Base-by-base conservation (phyloP, 1,140 invertebrate species). In the Hermatobates lingyangjiaoensis region DNA sequence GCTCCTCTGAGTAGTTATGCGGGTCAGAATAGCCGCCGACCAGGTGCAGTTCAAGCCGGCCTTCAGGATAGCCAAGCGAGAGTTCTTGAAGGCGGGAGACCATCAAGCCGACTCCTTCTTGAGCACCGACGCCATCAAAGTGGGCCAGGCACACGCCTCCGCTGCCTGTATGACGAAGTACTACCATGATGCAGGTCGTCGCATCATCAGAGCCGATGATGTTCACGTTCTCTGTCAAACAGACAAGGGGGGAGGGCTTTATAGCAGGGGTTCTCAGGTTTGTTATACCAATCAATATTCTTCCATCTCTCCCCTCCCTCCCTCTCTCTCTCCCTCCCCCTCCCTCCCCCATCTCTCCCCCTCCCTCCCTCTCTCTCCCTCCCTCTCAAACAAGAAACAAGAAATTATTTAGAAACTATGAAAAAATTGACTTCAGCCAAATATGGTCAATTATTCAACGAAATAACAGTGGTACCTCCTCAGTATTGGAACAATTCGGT, bases 141-240 rank as follows among this genome's bases (percentile, higher is more conserved):
- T 96, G 91, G 30, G 82, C 83, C 54, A 94, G 60, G 27, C 84
- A 83, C 12, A 85, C 80, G 12, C 86, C 87, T 23, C 88, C 88
- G 3, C 86, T 90, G 40, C 85, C 88, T 64, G 89, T 84, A 76
- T 93, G 87, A 64, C 87, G 76, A 27, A 94, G 74, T 48, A 94
- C 77, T 44, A 88, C 80, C 61, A 90, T 89, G 61, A 90, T 81
- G 69, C 89, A 95, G 49, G 89, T 93, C 56, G 91, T 94, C 56
- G 83, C 81, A 71, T 94, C 90, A 65, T 95, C 91, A 53, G 89
- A 86, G 50, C 91, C 91, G 51, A 95, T 73, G 56, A 94, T 84
- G 63, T 70, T 83, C 38, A 91, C 80, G 64, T 87, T 86, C 72
- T 89, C 81, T 87, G 71, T 57, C 76, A 76, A 60, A 61, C 53